Evolutionary conservation across 1,140 invertebrate genomes (phyloP).

Genomic region (Heliconius nattereri): DNA sequence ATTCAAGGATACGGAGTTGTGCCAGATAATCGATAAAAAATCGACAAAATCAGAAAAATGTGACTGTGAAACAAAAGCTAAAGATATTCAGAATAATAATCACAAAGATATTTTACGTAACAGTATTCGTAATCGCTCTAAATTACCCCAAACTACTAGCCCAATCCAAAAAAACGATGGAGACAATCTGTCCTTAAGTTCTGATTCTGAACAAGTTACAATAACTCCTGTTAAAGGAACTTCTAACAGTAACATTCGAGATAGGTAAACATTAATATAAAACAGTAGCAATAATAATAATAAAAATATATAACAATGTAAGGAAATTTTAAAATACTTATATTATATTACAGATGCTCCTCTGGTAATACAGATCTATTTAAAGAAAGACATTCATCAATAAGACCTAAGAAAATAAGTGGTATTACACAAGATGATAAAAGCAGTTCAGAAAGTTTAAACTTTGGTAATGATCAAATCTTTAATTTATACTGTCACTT

Average conservation of each 20-base stretch:
- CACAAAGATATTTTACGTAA: slow-evolving; percentile 50
- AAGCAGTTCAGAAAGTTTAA: slow-evolving; percentile 88
- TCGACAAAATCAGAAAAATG: slow-evolving; percentile 60
- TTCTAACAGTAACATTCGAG: slow-evolving; percentile 81
- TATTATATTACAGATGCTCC: slow-evolving; percentile 77
- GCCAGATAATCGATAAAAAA: slow-evolving; percentile 57
- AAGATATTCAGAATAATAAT: slow-evolving; percentile 48
- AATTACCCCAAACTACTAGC: slow-evolving; percentile 51
- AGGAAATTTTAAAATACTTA: background rate
- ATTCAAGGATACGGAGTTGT: slow-evolving; percentile 86
- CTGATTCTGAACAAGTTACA: slow-evolving; percentile 85
- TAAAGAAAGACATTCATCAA: slow-evolving; percentile 82
- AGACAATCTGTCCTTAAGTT: slow-evolving; percentile 83
- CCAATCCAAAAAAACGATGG: slow-evolving; percentile 66
- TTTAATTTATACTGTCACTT: slow-evolving; percentile 13
- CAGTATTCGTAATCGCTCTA: slow-evolving; percentile 55
- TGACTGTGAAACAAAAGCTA: slow-evolving; percentile 46
- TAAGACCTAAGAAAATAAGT: slow-evolving; percentile 75
- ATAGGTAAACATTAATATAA: slow-evolving; percentile 78
- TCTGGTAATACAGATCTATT: slow-evolving; percentile 83
- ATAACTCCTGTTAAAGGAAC: slow-evolving; percentile 60
- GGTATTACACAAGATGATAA: slow-evolving; percentile 84
- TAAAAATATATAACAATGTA: slow-evolving; percentile 14
- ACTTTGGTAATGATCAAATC: slow-evolving; percentile 62
- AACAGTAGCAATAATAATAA: background rate